These are phyloP conservation scores for Rhagonycha lutea DNA, from an alignment of 2,888 invertebrate species.

Conservation along the genomic window DNA sequence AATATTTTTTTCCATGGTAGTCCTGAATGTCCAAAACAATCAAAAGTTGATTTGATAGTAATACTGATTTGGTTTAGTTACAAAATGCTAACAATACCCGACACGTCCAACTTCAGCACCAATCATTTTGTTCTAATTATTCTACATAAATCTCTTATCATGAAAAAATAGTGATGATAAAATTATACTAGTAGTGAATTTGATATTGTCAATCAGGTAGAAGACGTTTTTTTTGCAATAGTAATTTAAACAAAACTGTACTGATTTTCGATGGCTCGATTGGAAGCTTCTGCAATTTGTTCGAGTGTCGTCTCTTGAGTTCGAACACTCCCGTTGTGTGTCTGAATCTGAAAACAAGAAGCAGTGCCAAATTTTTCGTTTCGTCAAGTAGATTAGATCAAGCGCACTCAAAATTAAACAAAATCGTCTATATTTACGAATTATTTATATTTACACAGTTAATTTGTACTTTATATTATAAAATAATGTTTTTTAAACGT, in stretches of 20 bases:
- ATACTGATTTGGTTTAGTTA: background rate
- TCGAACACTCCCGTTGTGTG: conserved; percentile 81
- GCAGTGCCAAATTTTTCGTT: background rate
- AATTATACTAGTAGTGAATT: background rate
- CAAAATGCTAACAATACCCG: background rate
- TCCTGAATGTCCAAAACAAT: background rate
- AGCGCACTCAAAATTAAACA: background rate
- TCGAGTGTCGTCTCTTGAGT: conserved; percentile 79
- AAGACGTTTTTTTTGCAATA: background rate
- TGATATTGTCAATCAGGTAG: background rate
- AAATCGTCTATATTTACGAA: background rate
- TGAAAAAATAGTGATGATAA: background rate
- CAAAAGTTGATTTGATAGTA: background rate
- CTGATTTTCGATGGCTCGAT: conserved; percentile 80
- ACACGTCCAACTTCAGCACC: background rate
- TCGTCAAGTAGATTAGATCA: background rate
- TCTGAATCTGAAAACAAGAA: conserved; percentile 63
- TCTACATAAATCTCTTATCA: background rate
- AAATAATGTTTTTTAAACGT: background rate
- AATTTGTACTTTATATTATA: conserved; percentile 24
- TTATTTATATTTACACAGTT: conserved; percentile 18
- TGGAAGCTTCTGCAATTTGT: conserved; percentile 56
- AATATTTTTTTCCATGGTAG: background rate
- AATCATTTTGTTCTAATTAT: background rate
- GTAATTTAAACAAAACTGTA: conserved; percentile 70